Base-by-base conservation (phyloP, 2,888 invertebrate genomes). In the Watsonalla cultraria region DNA sequence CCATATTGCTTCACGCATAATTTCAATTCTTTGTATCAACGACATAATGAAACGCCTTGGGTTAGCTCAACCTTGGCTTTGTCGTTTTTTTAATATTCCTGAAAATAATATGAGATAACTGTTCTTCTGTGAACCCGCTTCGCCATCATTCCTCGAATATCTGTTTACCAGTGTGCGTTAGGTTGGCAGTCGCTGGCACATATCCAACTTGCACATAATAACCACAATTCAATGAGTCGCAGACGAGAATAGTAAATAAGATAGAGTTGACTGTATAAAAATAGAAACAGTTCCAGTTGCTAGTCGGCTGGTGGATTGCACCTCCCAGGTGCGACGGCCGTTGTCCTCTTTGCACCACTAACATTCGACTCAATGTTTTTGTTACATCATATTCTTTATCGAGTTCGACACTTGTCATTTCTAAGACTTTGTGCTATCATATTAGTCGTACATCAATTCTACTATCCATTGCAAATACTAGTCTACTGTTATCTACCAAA, bases 181-280 rank as follows among this genome's bases (percentile, higher is more conserved):
- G 80, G 84, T 82, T 78, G 70, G 82, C 78, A 74, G 75, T 76
- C 65, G 77, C 81, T 90, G 90, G 90, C 90, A 83, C 76, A 76
- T 80, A 78, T 88, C 90, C 90, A 90, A 89, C 82, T 82, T 87
- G 87, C 89, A 89, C 89, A 90, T 90, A 90, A 90, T 90, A 90
- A 89, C 89, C 87, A 90, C 90, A 89, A 90, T 90, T 90, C 90
- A 90, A 90, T 90, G 90, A 90, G 90, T 85, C 86, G 86, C 86
- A 82, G 86, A 87, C 90, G 83, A 88, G 90, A 90, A 90, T 90
- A 90, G 90, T 90, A 87, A 90, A 90, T 89, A 90, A 90, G 87
- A 89, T 88, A 88, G 85, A 86, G 86, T 86, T 81, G 86, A 82
- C 81, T 72, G 82, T 76, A 78, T 90, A 90, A 86, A 90, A 89